These are phyloP conservation scores for Pteromalus puparum DNA, from an alignment of 1,140 invertebrate species.

Conservation along the genomic window DNA sequence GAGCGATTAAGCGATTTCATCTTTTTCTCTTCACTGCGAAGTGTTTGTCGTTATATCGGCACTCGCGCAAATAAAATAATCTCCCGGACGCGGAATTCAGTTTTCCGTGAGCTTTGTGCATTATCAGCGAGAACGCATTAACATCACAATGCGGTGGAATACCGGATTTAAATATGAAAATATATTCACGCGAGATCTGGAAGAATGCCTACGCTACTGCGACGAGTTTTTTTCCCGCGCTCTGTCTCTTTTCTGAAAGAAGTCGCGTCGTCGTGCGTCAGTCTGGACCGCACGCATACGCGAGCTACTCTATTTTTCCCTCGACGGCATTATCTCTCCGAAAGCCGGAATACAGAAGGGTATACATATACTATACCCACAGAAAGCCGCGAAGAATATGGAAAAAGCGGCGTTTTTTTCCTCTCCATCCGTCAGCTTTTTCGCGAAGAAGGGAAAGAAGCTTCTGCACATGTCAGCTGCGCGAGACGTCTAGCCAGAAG, in stretches of 20 bases:
- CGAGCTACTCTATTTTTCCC: not conserved
- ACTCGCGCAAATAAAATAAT: not conserved
- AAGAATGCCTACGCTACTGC: not conserved
- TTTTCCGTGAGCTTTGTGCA: not conserved
- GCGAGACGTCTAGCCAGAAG: not conserved
- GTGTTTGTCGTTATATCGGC: not conserved
- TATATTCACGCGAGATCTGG: not conserved
- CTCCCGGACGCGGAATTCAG: not conserved
- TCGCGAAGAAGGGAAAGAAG: not conserved
- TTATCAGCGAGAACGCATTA: not conserved
- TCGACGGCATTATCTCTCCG: not conserved
- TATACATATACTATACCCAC: not conserved
- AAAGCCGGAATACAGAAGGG: not conserved
- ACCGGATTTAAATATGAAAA: not conserved
- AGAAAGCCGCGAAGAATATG: not conserved
- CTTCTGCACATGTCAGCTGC: not conserved
- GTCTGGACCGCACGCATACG: not conserved
- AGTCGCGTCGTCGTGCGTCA: not conserved
- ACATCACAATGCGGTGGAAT: not conserved
- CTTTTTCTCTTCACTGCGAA: not conserved
- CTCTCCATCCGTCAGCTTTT: not conserved
- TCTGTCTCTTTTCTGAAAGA: not conserved
- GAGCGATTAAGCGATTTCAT: conserved; percentile 8
- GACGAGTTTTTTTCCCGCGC: not conserved
- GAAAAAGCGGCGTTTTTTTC: not conserved